Evolutionary conservation across 2,888 invertebrate species (phyloP), one percentile per base, ranked within the genome.

Genomic region (Trichogramma dendrolimi): DNA sequence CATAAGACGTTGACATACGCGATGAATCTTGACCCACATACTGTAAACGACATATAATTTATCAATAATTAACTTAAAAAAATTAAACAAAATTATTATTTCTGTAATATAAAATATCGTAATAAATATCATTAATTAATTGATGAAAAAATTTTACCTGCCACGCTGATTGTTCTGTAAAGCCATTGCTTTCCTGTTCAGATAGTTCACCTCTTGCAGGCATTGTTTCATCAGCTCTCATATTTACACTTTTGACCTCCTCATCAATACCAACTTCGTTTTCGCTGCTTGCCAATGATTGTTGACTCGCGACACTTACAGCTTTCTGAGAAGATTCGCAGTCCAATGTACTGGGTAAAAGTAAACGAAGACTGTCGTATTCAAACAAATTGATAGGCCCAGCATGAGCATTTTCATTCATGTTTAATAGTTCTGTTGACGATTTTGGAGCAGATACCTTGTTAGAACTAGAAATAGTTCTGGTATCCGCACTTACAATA

Each of bases 171-270:
- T 86, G 85, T 70, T 91, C 91, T 74, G 89, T 89, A 69, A 88
- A 89, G 8, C 91, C 91, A 73, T 91, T 88, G 79, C 91, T 91
- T 75, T 92, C 93, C 76, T 92, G 92, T 11, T 91, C 92, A 10
- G 91, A 92, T 49, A 93, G 83, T 79, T 93, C 93, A 1, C 92
- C 92, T 66, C 91, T 85, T 0, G 92, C 88, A 46, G 93, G 92
- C 91, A 93, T 92, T 68, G 88, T 86, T 78, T 93, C 93, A 73
- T 93, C 92, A 0, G 92, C 87, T 70, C 90, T 85, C 71, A 93
- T 92, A 74, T 91, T 89, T 53, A 91, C 80, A 69, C 84, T 83
- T 61, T 79, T 79, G 8, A 79, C 76, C 66, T 78, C 79, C 55
- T 79, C 79, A 46, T 79, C 79, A 53, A 75, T 71, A n/a, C 76